Evolutionary conservation across 2,797 vertebrate genomes (phyloP), one percentile per base, ranked within the genome.

Genomic region (Vultur gryphus): DNA sequence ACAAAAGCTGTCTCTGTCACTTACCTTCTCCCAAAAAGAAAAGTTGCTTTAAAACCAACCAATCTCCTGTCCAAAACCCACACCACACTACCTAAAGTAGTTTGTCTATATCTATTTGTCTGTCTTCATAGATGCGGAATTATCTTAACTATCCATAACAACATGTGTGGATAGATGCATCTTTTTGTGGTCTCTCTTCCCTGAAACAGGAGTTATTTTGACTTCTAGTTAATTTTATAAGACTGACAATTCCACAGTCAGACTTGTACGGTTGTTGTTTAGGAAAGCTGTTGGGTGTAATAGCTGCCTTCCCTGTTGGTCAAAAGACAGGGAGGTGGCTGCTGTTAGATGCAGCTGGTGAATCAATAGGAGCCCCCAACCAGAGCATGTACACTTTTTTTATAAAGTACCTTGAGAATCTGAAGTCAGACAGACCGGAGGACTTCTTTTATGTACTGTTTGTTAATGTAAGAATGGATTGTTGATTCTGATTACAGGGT

Each of bases 161-260:
- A 13, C 14, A 0, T 48, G 21, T 29, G 4, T 84, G 23, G 16
- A 55, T 37, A 70, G 21, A 6, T 6, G 1, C 10, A 26, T 48
- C 18, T 78, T 75, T 64, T 39, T 54, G 25, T 66, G 49, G 10
- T 43, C 52, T 80, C 6, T 67, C 6, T 80, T 82, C 14, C 64
- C 16, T 61, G 49, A 75, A 91, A 35, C 10, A 15, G 37, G 35
- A 81, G 21, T 78, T 80, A 13, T 37, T 83, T 78, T 89, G 66
- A 33, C 21, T 86, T 58, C 7, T 31, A 29, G 16, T 67, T 70
- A 9, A 6, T 67, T 75, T 88, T 55, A 15, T 31, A 48, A 33
- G n/a, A 28, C 33, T 75, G 49, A 16, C 35, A 43, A 33, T 85
- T 59, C 31, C 44, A 44, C 13, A 0, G 0, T 48, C 26, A 67